Evolutionary conservation across 2,888 invertebrate species (phyloP), one percentile per base, ranked within the genome.

Genomic region (Polydrusus pterygomalis): DNA sequence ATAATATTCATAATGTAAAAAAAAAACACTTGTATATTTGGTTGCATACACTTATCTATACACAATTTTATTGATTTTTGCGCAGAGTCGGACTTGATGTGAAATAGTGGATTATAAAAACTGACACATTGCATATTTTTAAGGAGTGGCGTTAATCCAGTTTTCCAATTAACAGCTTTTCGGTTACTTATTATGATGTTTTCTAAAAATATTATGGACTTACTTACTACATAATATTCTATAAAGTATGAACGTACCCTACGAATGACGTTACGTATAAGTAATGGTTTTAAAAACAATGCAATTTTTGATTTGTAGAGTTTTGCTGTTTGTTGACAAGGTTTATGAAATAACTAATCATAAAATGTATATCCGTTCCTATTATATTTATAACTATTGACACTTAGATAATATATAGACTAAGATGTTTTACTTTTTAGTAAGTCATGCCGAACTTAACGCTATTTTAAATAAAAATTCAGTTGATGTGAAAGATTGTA

Each of bases 401-500:
- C 25, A 25, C 25, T 25, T 25, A 25, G 25, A 25, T n/a, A n/a
- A n/a, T n/a, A n/a, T n/a, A 25, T 25, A 25, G 1, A 25, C 25
- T 25, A 25, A 25, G 9, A 43, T 3, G n/a, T 11, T 43, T 43
- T n/a, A 13, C 13, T 71, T 90, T 90, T 77, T 87, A 96, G 99
- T 99, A 0, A 98, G 98, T 79, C 99, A 99, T 88, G 99, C 99
- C 2, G 99, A 99, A 89, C 91, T 98, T 89, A 99, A 99, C 89
- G 99, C 99, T 0, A 95, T 99, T 79, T 84, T 98, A 15, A 99
- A 99, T 86, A 96, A 94, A 86, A 97, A 96, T 86, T 90, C 91
- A 0, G 90, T 92, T 0, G 92, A 94, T 88, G 90, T 97, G 0
- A 92, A 91, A 80, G 91, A 92, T 79, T 96, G 97, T 84, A 91